Base-by-base conservation (phyloP, 2,113 vertebrate genomes). In the Brachyistius frenatus region DNA sequence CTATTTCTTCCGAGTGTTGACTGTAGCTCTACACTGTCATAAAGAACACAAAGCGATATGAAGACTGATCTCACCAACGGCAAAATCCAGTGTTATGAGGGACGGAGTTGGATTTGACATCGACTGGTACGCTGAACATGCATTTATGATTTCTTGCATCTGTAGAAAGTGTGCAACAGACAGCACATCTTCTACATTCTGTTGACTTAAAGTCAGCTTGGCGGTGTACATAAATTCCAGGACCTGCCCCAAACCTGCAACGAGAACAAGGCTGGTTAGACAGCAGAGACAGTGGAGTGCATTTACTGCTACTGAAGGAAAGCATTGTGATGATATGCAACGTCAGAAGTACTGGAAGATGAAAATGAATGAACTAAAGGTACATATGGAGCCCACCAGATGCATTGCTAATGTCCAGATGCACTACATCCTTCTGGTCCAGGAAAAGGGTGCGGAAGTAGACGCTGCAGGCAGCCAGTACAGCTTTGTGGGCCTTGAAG, bases 171-270 rank as follows among this genome's bases (percentile, higher is more conserved):
- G 96, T 0, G 97, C 98, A 68, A 99, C 98, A 0, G 96, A 96
- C 84, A 97, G 66, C 66, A 99, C 98, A 0, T 99, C 98, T 14
- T 98, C 97, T 65, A 98, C 95, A 0, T 98, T 99, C 83, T 98
- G 96, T 0, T 93, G 88, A 80, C 90, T 97, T 39, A 99, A 88
- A 88, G 84, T 97, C 71, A 99, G 95, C 89, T 96, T 98, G 49
- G 97, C 96, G 0, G 98, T 99, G 95, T 99, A 99, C 97, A 99
- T 99, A 81, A 99, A 99, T 78, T 99, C 98, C 92, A 99, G 87
- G 39, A 99, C 96, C 71, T 98, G 97, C 4, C 96, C 96, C 88
- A 99, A 92, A 89, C 98, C 98, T 99, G 91, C 57, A 90, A 76
- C 4, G 0, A 79, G 8, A 80, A 56, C 23, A 23, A 23, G 23